These are phyloP conservation scores for Drosophila parthenogenetica DNA, from an alignment of 2,888 invertebrate species.

Conservation along the genomic window DNA sequence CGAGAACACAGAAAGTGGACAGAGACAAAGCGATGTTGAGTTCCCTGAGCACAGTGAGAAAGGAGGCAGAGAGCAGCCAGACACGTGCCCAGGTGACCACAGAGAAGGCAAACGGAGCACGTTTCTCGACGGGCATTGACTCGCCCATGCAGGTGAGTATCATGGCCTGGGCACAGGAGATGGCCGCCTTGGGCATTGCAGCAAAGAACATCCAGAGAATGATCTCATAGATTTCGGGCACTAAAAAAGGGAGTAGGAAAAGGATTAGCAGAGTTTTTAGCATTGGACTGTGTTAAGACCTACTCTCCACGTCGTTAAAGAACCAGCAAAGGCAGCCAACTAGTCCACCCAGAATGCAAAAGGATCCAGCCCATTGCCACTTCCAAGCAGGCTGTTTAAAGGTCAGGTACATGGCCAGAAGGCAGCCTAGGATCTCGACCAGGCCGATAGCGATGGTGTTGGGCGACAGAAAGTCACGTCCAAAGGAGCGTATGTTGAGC, in stretches of 20 bases:
- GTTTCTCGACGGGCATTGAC: constrained; percentile 81
- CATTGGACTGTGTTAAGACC: constrained; percentile 27
- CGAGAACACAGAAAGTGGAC: constrained; percentile 78
- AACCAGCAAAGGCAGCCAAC: constrained; percentile 84
- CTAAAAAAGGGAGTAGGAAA: constrained; percentile 48
- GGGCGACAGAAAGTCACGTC: constrained; percentile 82
- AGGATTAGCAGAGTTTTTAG: neutral
- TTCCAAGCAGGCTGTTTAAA: constrained; percentile 78
- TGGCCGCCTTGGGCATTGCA: constrained; percentile 83
- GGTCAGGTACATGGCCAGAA: constrained; percentile 83
- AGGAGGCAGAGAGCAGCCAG: constrained; percentile 84
- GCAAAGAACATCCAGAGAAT: constrained; percentile 83
- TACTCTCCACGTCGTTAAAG: constrained; percentile 75
- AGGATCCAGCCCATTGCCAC: constrained; percentile 84
- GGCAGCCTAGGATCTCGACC: constrained; percentile 84
- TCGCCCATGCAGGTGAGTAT: constrained; percentile 83
- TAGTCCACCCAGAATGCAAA: constrained; percentile 83
- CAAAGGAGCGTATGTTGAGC: constrained; percentile 85
- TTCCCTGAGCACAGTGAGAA: constrained; percentile 82
- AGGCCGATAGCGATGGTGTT: constrained; percentile 84
- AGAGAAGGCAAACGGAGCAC: constrained; percentile 81
- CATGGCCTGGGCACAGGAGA: constrained; percentile 84
- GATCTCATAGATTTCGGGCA: constrained; percentile 77
- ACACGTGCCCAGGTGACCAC: constrained; percentile 83
- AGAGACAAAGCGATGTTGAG: constrained; percentile 82